A percentile compares a stretch with the other conserved stretches of the same genome.
These are phyloP conservation scores for Heliopora coerulea DNA, from an alignment of 92 coral and sea anemone species.

Conservation along the genomic window DNA sequence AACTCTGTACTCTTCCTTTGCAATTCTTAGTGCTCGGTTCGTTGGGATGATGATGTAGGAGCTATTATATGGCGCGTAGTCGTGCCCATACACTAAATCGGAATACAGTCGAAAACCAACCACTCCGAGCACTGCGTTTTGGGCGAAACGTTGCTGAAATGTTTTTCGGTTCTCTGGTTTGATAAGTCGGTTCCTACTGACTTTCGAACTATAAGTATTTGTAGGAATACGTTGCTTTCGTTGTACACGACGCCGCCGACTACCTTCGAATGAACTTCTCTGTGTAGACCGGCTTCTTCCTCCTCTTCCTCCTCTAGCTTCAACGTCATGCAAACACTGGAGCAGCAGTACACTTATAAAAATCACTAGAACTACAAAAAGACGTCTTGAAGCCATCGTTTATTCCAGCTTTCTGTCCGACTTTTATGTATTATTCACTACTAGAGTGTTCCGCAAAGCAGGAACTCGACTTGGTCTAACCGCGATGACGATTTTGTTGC, in stretches of 20 bases:
- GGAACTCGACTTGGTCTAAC: no score
- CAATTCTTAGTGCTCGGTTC: conserved; percentile 13
- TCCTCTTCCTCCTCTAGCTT: no score
- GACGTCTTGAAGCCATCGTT: no score
- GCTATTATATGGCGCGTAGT: conserved; percentile 8
- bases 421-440: no score
- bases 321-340: no score
- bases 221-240: neutral
- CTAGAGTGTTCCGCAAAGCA: no score
- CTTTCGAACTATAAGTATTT: conserved; percentile 15
- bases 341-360: no score
- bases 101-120: neutral
- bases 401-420: no score
- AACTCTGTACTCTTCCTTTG: conserved; percentile 13
- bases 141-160: neutral
- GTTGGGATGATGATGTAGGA: conserved; percentile 12
- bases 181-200: neutral
- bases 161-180: neutral
- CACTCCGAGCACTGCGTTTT: neutral
- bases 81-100: neutral
- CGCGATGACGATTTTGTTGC: no score
- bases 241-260: neutral
- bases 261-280: neutral
- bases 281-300: neutral
- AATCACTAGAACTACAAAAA: no score